Percentiles rank a stretch among this genome's conserved stretches.
Evolutionary conservation across 2,797 vertebrate species (phyloP).

Genomic region (Clarias pachynema): DNA sequence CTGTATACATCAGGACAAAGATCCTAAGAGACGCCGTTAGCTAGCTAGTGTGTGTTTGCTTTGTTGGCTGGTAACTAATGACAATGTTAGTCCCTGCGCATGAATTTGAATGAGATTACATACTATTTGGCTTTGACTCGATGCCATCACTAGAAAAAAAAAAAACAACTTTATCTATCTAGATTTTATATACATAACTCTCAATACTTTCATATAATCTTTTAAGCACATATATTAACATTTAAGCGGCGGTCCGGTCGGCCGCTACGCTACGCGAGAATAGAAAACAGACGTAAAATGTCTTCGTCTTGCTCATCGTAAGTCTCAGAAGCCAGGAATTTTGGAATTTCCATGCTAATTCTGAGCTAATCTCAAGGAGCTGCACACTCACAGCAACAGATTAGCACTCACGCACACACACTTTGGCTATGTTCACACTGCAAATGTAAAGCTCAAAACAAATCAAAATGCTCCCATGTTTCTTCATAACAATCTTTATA

Average conservation of each 20-base stretch:
- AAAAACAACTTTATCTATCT: neutral
- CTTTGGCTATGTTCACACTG: slow-evolving; percentile 10
- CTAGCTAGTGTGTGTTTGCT: neutral
- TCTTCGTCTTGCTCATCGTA: slow-evolving; percentile 36
- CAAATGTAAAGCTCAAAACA: neutral
- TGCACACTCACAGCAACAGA: slow-evolving; percentile 18
- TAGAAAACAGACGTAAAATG: slow-evolving; percentile 50
- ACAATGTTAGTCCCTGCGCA: neutral
- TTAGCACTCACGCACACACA: slow-evolving; percentile 9
- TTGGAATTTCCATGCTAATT: slow-evolving; percentile 15
- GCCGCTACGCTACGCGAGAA: slow-evolving; percentile 65
- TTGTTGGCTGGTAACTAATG: neutral
- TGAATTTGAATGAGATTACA: neutral
- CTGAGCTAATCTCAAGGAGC: slow-evolving; percentile 27
- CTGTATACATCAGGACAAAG: neutral
- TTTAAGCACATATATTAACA: slow-evolving; percentile 74
- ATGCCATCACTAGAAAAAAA: neutral
- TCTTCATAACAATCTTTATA: neutral
- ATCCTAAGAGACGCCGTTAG: neutral
- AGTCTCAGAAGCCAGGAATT: neutral
- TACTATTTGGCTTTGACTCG: neutral
- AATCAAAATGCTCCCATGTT: neutral
- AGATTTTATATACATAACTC: slow-evolving; percentile 68
- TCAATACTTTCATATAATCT: slow-evolving; percentile 74
- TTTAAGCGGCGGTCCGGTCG: slow-evolving; percentile 67